phyloP scores from a whole-genome alignment of 2,888 invertebrate species.

The Caenorhabditis auriculariae region DNA sequence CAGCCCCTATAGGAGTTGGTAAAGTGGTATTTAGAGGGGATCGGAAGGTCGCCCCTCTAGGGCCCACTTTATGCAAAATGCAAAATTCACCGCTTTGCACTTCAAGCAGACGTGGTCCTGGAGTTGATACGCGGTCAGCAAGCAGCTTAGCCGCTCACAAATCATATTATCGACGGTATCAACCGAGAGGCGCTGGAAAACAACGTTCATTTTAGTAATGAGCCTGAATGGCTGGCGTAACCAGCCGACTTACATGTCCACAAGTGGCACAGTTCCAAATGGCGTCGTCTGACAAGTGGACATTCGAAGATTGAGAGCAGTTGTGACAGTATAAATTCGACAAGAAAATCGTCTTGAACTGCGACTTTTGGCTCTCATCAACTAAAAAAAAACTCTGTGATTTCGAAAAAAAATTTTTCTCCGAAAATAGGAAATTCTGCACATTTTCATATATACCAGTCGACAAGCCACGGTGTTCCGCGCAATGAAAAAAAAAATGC shows the following conservation, averaged over 20 bases:
- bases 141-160: conserved; percentile 42
- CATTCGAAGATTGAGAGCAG: conserved; percentile 26
- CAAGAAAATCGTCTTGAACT: conserved; percentile 16
- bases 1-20: no score
- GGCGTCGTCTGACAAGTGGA: conserved; percentile 26
- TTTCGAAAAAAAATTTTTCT: no score
- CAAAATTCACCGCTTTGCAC: conserved; percentile 78
- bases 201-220: neutral
- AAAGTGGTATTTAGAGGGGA: no score
- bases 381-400: conserved; percentile 5
- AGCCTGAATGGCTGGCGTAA: no score
- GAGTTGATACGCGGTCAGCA: conserved; percentile 77
- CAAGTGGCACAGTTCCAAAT: conserved; percentile 24
- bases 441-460: no score
- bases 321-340: conserved; percentile 34
- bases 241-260: conserved; percentile 20
- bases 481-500: neutral
- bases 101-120: conserved; percentile 88
- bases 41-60: no score
- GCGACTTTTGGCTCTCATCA: conserved; percentile 4
- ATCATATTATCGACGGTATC: conserved; percentile 38
- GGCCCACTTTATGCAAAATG: no score
- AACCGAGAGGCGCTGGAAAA: conserved; percentile 20
- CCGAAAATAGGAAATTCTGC: no score
- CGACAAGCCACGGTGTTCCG: no score